These are phyloP conservation scores for Microctonus hyperodae DNA, from an alignment of 2,888 invertebrate species.

Conservation along the genomic window DNA sequence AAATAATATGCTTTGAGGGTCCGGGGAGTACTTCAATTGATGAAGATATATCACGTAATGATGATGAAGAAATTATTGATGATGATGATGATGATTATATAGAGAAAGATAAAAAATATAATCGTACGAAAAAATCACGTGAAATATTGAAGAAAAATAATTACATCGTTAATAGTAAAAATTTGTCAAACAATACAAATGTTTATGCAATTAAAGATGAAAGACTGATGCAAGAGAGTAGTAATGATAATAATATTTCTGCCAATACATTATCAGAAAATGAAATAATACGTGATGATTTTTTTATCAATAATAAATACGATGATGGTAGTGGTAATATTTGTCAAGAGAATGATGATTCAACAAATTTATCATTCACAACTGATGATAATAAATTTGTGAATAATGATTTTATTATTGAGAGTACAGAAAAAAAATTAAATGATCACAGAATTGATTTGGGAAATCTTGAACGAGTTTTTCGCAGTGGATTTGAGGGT, in stretches of 20 bases:
- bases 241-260: conserved; percentile 36
- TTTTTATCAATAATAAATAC: conserved; percentile 36
- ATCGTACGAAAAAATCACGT: conserved; percentile 32
- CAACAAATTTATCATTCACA: conserved; percentile 42
- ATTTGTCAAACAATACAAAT: conserved; percentile 38
- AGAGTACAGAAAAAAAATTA: conserved; percentile 28
- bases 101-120: conserved; percentile 41
- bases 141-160: conserved; percentile 41
- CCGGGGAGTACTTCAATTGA: conserved; percentile 51
- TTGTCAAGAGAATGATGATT: conserved; percentile 39
- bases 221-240: conserved; percentile 25
- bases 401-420: conserved; percentile 47
- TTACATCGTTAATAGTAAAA: conserved; percentile 38
- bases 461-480: conserved; percentile 57
- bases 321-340: conserved; percentile 33
- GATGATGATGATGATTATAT: conserved; percentile 38
- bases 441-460: conserved; percentile 57
- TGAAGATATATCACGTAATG: conserved; percentile 43
- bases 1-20: conserved; percentile 59
- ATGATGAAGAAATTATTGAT: conserved; percentile 25
- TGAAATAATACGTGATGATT: conserved; percentile 33
- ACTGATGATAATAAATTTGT: conserved; percentile 47
- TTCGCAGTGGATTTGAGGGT: conserved; percentile 51
- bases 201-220: conserved; percentile 37
- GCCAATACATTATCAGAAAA: conserved; percentile 29